Percentiles rank a stretch among this genome's conserved stretches.
Conservation (phyloP, 2,113 vertebrate species). For the Globicephala melas region DNA sequence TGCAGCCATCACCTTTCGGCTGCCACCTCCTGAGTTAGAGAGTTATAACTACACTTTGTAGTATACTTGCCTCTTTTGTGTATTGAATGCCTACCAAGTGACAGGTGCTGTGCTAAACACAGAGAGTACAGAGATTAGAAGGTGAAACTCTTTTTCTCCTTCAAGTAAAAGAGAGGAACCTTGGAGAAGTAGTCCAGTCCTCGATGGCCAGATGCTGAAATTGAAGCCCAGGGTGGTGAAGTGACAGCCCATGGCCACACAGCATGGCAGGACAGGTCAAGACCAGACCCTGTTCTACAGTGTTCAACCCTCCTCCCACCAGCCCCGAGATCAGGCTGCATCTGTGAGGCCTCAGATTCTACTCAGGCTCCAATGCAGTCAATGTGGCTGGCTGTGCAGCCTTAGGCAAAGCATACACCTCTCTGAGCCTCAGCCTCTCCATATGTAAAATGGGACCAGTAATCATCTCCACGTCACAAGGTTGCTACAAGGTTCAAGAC, state of each 20-base stretch:
- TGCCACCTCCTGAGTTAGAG: background rate
- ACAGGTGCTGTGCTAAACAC: background rate
- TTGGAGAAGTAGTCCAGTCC: background rate
- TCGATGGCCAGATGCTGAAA: background rate
- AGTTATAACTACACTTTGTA: background rate
- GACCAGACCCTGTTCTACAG: background rate
- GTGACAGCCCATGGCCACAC: background rate
- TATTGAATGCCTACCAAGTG: background rate
- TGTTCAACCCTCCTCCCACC: rapidly evolving
- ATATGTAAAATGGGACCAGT: background rate
- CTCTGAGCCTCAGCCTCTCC: background rate
- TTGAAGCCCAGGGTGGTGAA: background rate
- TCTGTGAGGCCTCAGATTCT: background rate
- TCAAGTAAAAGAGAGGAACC: background rate
- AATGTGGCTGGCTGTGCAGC: background rate
- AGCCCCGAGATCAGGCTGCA: background rate
- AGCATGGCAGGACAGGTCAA: background rate
- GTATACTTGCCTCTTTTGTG: background rate
- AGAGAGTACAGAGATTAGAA: background rate
- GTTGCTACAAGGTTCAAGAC: background rate
- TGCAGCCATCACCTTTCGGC: background rate
- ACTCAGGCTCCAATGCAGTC: background rate
- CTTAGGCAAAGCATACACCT: background rate
- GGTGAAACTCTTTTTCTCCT: background rate
- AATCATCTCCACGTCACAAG: background rate